Evolutionary conservation across 2,113 vertebrate genomes (phyloP), one percentile per base, ranked within the genome.

Genomic region (Pycnonotus jocosus): DNA sequence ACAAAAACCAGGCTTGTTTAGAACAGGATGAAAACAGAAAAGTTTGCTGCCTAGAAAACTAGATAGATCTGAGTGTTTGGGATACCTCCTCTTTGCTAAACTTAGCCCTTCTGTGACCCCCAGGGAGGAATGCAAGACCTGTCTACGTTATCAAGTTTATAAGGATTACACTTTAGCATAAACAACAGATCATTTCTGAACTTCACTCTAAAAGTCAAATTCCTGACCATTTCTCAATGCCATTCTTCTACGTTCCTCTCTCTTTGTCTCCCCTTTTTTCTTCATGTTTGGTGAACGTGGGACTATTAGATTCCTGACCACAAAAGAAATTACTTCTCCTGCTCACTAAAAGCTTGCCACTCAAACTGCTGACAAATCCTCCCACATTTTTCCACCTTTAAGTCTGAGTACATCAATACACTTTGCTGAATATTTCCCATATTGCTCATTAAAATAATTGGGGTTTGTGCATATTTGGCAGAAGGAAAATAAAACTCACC

Each of bases 101-200:
- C 93, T 93, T 94, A 95, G 92, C 92, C 93, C 93, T 96, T 97
- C 93, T 9, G 4, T 93, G 95, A 95, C 95, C 94, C 95, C 45
- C 6, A 1, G 83, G 25, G 31, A 95, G 73, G 95, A 97, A 97
- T 95, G 91, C 72, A 84, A 76, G 92, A 95, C 91, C 94, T 91
- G 83, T 93, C 95, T 93, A 84, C 2, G 12, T 96, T 96, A 97
- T 92, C 95, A 51, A 92, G 92, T 93, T 93, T 97, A 87, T 91
- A 97, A 50, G 86, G 92, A 95, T 95, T 94, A 95, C 94, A 94
- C 90, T 93, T 87, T 35, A 89, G 91, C 73, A 95, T 87, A 93
- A 96, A 92, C 91, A 96, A 93, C 77, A 47, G 86, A 81, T 76
- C 65, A 53, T 83, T 91, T 68, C 92, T 81, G 92, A 94, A 93